Evolutionary conservation across 2,113 vertebrate species (phyloP).

Genomic region (Equus przewalskii): DNA sequence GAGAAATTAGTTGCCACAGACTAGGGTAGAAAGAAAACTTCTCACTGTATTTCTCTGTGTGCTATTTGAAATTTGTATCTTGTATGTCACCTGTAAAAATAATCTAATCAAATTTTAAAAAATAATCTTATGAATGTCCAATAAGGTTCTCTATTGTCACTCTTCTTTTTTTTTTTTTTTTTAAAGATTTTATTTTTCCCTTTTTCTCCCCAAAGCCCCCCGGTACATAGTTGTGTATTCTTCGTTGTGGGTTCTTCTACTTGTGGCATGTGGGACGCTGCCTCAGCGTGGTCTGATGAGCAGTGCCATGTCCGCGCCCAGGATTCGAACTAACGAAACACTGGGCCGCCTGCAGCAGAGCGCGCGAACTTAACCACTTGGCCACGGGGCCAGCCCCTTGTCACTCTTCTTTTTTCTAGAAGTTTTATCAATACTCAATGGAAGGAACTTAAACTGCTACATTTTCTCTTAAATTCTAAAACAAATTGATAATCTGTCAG

Average conservation of each 20-base stretch:
- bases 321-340: too few relatives aligned
- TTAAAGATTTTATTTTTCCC: too few relatives aligned
- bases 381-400: too few relatives aligned
- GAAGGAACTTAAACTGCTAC: background rate
- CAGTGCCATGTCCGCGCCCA: too few relatives aligned
- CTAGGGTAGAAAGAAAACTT: background rate
- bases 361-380: too few relatives aligned
- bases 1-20: background rate
- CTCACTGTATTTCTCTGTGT: background rate
- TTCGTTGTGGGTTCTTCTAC: too few relatives aligned
- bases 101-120: background rate
- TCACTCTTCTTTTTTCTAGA: background rate
- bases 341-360: too few relatives aligned
- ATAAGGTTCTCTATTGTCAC: background rate
- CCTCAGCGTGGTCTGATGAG: too few relatives aligned
- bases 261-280: too few relatives aligned
- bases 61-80: background rate
- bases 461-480: conserved; percentile 59
- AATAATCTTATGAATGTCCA: background rate
- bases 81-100: background rate
- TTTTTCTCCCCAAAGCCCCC: too few relatives aligned
- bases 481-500: background rate
- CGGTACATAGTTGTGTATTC: too few relatives aligned
- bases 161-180: background rate
- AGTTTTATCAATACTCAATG: background rate